phyloP scores from a whole-genome alignment of 2,113 vertebrate genomes.

The Muscicapa adusta region DNA sequence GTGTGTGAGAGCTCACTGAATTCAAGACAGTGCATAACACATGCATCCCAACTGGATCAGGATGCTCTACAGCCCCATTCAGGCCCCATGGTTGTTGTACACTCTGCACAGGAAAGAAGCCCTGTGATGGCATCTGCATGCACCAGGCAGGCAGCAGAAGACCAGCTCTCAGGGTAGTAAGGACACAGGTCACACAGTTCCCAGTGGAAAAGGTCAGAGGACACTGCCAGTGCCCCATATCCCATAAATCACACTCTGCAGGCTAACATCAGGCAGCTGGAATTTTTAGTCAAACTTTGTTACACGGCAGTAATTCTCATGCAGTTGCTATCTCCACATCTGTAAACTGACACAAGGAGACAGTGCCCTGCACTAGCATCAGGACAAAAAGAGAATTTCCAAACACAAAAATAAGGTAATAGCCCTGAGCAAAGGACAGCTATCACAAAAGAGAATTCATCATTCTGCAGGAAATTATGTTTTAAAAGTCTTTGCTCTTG shows the following conservation, averaged over 20 bases:
- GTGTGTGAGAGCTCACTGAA: not conserved
- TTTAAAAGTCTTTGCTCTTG: not conserved
- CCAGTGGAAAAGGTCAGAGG: not conserved
- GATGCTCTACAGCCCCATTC: accelerated
- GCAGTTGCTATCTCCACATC: not conserved
- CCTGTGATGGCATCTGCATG: not conserved
- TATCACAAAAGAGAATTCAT: not conserved
- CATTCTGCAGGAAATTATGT: not conserved
- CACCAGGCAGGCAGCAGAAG: not conserved
- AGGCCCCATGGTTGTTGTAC: accelerated
- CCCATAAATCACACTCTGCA: not conserved
- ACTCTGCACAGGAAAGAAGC: not conserved
- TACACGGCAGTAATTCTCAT: not conserved
- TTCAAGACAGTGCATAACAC: accelerated
- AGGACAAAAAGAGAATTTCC: not conserved
- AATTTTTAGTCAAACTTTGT: not conserved
- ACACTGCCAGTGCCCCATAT: not conserved
- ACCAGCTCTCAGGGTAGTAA: not conserved
- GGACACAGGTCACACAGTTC: not conserved
- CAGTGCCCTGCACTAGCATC: not conserved
- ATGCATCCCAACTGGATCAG: accelerated
- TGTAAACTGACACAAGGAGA: not conserved
- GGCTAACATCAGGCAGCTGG: not conserved
- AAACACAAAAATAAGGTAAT: not conserved
- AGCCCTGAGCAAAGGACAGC: not conserved